These are phyloP conservation scores for Sminthurides aquaticus DNA, from an alignment of 2,888 invertebrate species.

Conservation along the genomic window DNA sequence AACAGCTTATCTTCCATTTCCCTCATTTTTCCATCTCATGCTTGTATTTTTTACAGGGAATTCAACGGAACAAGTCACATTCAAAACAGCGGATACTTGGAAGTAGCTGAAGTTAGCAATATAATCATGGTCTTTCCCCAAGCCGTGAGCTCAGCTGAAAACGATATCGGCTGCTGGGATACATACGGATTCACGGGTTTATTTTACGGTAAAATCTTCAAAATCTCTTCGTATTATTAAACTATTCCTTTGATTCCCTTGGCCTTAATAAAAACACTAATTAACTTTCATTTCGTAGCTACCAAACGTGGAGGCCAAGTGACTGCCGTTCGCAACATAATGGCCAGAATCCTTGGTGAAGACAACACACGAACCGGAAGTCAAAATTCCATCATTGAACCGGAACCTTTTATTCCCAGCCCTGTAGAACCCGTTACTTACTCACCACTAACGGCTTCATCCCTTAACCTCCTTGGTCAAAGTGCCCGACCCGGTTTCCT, in stretches of 20 bases:
- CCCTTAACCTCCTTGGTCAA: background rate
- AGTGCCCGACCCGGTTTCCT: background rate
- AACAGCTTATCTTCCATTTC: too few species aligned
- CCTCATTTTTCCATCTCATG: too few species aligned
- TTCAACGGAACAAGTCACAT: slow-evolving; percentile 39
- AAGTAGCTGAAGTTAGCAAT: slow-evolving; percentile 36
- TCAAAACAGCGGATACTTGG: slow-evolving; percentile 35
- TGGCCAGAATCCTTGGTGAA: slow-evolving; percentile 32
- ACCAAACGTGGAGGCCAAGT: slow-evolving; percentile 37
- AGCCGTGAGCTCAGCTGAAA: slow-evolving; percentile 26
- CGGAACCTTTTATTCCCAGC: background rate
- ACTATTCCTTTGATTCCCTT: background rate
- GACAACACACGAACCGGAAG: slow-evolving; percentile 12
- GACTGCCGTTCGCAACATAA: slow-evolving; percentile 31
- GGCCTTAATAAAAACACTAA: background rate
- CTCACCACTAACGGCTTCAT: background rate
- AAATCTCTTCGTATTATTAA: background rate
- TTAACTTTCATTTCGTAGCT: slow-evolving; percentile 20
- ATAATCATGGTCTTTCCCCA: slow-evolving; percentile 40
- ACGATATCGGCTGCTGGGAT: slow-evolving; percentile 41
- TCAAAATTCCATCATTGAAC: too few species aligned
- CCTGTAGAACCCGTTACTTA: background rate
- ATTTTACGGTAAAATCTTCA: slow-evolving; percentile 31
- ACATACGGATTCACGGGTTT: slow-evolving; percentile 37
- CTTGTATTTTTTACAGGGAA: slow-evolving; percentile 33